A percentile compares a stretch with the other conserved stretches of the same genome.
Evolutionary conservation across 53 echinoderm and acorn worm species (phyloP).

Genomic region (Patiria pectinifera): DNA sequence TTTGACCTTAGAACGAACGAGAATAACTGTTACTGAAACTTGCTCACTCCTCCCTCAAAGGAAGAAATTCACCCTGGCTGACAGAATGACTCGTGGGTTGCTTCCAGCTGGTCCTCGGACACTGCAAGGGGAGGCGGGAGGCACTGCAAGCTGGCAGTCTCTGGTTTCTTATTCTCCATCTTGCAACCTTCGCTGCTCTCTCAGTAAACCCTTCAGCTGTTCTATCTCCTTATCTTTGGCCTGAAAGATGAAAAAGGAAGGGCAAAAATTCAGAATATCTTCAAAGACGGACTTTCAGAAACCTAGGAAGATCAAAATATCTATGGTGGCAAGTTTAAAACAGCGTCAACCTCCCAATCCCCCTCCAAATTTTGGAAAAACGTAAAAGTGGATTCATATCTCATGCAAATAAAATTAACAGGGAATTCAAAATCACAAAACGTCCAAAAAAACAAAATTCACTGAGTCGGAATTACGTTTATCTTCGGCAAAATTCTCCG

Average conservation of each 20-base stretch:
- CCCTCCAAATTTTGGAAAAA: too few relatives aligned
- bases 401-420: too few relatives aligned
- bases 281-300: neutral
- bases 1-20: too few relatives aligned
- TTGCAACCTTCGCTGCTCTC: conserved; percentile 40
- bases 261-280: neutral
- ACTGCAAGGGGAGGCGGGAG: neutral
- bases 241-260: neutral
- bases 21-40: too few relatives aligned
- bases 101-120: neutral
- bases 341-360: too few relatives aligned
- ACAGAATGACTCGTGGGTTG: neutral
- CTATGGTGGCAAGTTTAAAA: neutral
- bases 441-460: too few relatives aligned
- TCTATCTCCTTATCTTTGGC: conserved; percentile 59
- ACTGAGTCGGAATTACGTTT: too few relatives aligned
- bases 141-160: neutral
- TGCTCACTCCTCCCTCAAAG: neutral
- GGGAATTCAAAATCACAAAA: too few relatives aligned
- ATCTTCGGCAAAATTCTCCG: too few relatives aligned
- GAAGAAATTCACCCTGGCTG: neutral
- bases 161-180: conserved; percentile 25
- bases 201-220: conserved; percentile 45
- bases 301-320: neutral
- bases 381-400: too few relatives aligned